Evolutionary conservation across 1,140 invertebrate genomes (phyloP).

Genomic region (Drosophila oshimai): DNA sequence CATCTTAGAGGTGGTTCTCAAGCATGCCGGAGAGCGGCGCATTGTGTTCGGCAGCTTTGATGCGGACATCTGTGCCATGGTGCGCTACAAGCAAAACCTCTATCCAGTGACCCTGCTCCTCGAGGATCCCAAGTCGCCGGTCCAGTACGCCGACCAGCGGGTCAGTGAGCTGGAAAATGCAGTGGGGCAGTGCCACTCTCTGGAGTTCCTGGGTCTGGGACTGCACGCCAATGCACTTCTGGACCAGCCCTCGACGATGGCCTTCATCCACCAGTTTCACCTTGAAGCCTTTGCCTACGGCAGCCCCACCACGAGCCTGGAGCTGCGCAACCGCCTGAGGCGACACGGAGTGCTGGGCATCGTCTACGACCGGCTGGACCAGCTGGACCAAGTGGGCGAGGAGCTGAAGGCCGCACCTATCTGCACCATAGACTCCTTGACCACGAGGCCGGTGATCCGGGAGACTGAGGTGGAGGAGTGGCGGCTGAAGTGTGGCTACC

Average conservation of each 20-base stretch:
- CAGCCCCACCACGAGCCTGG: neutral
- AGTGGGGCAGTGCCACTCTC: slow-evolving; percentile 88
- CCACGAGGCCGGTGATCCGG: slow-evolving; percentile 5
- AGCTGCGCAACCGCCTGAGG: neutral
- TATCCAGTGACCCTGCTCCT: slow-evolving; percentile 95
- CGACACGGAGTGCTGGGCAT: slow-evolving; percentile 33
- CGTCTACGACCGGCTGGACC: slow-evolving; percentile 57
- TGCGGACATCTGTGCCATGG: slow-evolving; percentile 95
- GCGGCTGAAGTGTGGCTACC: slow-evolving; percentile 23
- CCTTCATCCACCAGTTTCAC: slow-evolving; percentile 38
- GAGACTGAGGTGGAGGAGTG: slow-evolving; percentile 24
- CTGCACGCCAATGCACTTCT: slow-evolving; percentile 94
- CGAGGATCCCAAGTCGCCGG: slow-evolving; percentile 89
- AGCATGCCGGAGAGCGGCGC: slow-evolving; percentile 88
- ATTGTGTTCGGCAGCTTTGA: slow-evolving; percentile 97
- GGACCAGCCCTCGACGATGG: slow-evolving; percentile 86
- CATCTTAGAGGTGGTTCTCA: slow-evolving; percentile 89
- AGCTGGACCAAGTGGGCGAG: slow-evolving; percentile 35
- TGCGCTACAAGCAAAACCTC: slow-evolving; percentile 95
- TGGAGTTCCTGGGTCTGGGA: slow-evolving; percentile 92
- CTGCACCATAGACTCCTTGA: slow-evolving; percentile 42
- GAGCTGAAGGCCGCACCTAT: slow-evolving; percentile 19
- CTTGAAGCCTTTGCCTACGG: slow-evolving; percentile 30
- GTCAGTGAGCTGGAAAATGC: slow-evolving; percentile 90
- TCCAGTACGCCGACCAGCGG: slow-evolving; percentile 91